Conservation (phyloP, 2,888 invertebrate genomes). For the Stenoptilia bipunctidactyla region DNA sequence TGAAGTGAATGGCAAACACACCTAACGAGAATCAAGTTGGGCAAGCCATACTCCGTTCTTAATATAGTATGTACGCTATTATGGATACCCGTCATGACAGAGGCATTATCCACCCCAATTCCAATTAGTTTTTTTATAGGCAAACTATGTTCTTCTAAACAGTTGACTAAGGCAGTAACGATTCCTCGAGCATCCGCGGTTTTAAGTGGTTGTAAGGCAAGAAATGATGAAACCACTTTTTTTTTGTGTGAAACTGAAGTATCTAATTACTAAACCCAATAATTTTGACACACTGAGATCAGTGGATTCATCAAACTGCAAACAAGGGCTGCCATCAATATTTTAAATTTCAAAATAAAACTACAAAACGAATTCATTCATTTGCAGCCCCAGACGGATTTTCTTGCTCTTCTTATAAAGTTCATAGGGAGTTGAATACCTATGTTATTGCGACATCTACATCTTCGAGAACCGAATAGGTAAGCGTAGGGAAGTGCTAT, state of each 20-base stretch:
- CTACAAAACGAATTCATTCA: too few relatives aligned
- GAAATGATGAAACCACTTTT: slow-evolving; percentile 7
- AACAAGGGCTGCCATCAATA: too few relatives aligned
- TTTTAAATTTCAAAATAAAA: too few relatives aligned
- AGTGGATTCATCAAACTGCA: slow-evolving; percentile 7
- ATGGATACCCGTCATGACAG: slow-evolving; percentile 24
- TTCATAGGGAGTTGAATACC: too few relatives aligned
- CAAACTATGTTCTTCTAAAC: background rate
- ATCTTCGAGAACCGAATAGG: too few relatives aligned
- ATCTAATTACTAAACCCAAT: slow-evolving; percentile 6
- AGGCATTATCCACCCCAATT: slow-evolving; percentile 26
- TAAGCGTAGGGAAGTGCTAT: too few relatives aligned
- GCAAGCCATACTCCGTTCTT: slow-evolving; percentile 14
- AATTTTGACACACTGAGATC: slow-evolving; percentile 5
- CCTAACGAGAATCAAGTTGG: slow-evolving; percentile 19
- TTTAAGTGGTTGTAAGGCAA: slow-evolving; percentile 1
- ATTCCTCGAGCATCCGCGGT: slow-evolving; percentile 1
- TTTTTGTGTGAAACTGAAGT: slow-evolving; percentile 4
- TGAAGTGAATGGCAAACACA: slow-evolving; percentile 22
- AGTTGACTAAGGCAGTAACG: slow-evolving; percentile 1
- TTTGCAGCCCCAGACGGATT: background rate
- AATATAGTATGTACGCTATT: slow-evolving; percentile 22
- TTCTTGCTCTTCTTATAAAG: background rate
- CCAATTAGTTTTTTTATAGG: slow-evolving; percentile 11
- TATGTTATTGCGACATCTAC: too few relatives aligned